Conservation (phyloP, 2,888 invertebrate genomes). For the Tinea pellionella region DNA sequence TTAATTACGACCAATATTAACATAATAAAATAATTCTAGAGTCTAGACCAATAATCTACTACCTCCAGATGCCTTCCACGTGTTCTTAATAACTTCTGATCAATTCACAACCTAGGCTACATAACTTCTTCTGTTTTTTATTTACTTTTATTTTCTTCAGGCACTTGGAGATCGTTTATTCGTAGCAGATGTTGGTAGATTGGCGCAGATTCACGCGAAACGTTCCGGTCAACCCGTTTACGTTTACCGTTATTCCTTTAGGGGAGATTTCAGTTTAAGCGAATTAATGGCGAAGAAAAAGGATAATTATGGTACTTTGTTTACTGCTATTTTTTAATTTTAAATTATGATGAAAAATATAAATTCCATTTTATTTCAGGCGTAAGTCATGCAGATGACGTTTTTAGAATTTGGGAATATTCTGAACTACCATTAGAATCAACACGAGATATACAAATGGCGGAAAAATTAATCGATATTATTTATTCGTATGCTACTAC, state of each 20-base stretch:
- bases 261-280: slow-evolving; percentile 69
- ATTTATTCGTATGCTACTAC: slow-evolving; percentile 66
- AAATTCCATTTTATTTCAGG: slow-evolving; percentile 41
- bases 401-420: slow-evolving; percentile 57
- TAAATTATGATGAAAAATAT: no score
- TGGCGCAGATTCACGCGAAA: slow-evolving; percentile 70
- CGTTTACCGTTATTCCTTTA: slow-evolving; percentile 74
- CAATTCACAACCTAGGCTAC: no score
- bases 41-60: no score
- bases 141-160: slow-evolving; percentile 24
- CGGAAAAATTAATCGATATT: slow-evolving; percentile 61
- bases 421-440: slow-evolving; percentile 18
- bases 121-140: no score
- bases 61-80: no score
- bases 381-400: slow-evolving; percentile 74
- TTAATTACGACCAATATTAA: no score
- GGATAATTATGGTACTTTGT: slow-evolving; percentile 70
- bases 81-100: no score
- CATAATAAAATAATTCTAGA: no score
- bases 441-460: slow-evolving; percentile 62
- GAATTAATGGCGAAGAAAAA: slow-evolving; percentile 59
- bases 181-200: slow-evolving; percentile 66
- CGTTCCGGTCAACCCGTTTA: slow-evolving; percentile 70
- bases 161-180: slow-evolving; percentile 76
- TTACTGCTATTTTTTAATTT: no score